These are phyloP conservation scores for Acanthosepion pharaonis DNA, from an alignment of 2,888 invertebrate species.

Conservation along the genomic window DNA sequence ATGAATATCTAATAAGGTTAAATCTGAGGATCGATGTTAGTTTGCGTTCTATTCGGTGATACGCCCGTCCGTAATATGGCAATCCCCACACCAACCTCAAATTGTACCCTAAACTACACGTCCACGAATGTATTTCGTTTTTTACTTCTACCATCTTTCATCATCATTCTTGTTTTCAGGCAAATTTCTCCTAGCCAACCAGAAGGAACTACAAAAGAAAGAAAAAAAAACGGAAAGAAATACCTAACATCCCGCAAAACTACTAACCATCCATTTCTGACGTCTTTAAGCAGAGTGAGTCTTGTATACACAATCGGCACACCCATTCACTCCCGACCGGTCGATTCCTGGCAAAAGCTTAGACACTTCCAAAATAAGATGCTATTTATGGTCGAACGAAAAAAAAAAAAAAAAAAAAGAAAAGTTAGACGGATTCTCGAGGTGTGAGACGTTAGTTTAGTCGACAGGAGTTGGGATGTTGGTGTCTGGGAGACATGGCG, in stretches of 20 bases:
- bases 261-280: too few species aligned
- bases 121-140: neutral
- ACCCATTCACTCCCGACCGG: too few species aligned
- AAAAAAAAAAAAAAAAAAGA: neutral
- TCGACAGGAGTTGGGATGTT: neutral
- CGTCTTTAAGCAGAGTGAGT: too few species aligned
- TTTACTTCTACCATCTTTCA: neutral
- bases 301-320: too few species aligned
- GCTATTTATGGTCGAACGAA: neutral
- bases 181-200: too few species aligned
- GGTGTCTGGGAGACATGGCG: neutral
- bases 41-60: neutral
- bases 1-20: conserved; percentile 1
- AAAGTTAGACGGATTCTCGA: neutral
- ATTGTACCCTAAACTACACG: neutral
- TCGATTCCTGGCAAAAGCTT: too few species aligned
- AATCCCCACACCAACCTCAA: neutral
- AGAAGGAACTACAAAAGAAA: too few species aligned
- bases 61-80: neutral
- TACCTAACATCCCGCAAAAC: too few species aligned
- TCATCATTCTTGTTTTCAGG: neutral
- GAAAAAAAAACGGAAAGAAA: too few species aligned
- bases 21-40: neutral
- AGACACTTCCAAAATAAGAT: neutral
- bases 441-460: neutral